Conservation (phyloP, 2,797 vertebrate genomes). For the Mionectes olivaceus region DNA sequence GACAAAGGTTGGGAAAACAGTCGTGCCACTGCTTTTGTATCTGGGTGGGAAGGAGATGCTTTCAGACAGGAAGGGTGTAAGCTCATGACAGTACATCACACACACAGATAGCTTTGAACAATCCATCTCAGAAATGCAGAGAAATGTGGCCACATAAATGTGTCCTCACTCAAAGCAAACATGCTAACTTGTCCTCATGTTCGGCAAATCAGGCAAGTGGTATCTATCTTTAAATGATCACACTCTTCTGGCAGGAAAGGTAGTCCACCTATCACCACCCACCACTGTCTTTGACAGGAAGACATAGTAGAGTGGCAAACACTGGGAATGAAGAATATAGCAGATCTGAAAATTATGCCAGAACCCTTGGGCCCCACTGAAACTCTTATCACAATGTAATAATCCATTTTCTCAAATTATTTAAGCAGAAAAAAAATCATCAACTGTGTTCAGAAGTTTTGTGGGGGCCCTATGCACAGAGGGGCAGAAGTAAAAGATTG, state of each 20-base stretch:
- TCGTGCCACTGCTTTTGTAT: not conserved
- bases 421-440: not conserved
- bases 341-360: not conserved
- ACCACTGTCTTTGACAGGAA: not conserved
- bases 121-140: not conserved
- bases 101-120: not conserved
- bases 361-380: not conserved
- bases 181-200: not conserved
- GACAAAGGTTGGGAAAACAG: not conserved
- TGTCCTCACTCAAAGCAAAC: not conserved
- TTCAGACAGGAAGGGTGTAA: constrained; percentile 13
- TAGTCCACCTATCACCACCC: not conserved
- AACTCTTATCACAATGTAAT: not conserved
- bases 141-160: not conserved
- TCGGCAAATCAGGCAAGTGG: not conserved
- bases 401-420: not conserved
- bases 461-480: not conserved
- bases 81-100: not conserved
- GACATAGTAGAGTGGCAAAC: not conserved
- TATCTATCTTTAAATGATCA: not conserved
- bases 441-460: not conserved
- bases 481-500: not conserved
- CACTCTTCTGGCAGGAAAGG: not conserved
- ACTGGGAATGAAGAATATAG: not conserved
- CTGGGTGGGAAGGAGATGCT: not conserved